Base-by-base conservation (phyloP, 2,888 invertebrate genomes). In the Oscheius myriophilus region DNA sequence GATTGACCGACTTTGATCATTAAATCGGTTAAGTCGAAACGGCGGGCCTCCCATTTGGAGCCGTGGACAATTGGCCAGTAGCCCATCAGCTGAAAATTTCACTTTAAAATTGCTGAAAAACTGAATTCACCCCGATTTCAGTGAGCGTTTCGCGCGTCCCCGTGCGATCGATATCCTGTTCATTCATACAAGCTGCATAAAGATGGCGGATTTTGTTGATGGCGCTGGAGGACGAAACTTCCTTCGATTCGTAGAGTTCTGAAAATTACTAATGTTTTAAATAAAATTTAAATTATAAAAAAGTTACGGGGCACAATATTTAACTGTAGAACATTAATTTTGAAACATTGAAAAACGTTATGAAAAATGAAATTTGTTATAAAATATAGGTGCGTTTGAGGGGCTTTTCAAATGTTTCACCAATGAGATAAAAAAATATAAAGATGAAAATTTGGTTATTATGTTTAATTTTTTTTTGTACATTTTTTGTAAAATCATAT, bases 31-130 rank as follows among this genome's bases (percentile, higher is more conserved):
- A 78, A 55, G 63, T 78, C 78, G 66, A 78, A 78, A 0, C 64
- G 41, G 9, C 51, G 39, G 59, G 68, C 55, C 39, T 72, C 54
- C 78, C 78, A 78, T 43, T 65, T 49, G 14, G 61, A 63, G 55
- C 59, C 78, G 71, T 72, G 83, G 53, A 85, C 71, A 62, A 86
- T 82, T 45, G 85, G 85, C 82, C 84, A 86, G 62, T 76, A 75
- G 23, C 73, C 73, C 67, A 71, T 73, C 6, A 69, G 62, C 65
- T 69, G 68, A 39, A 69, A 63, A 9, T 63, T 16, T 9, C 3
- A 23, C n/a, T 49, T 9, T n/a, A 61, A 51, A 33, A 1, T 39
- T 41, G 39, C 62, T 45, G 2, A 42, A 43, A 52, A 41, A 54
- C 9, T 41, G 21, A 21, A 49, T 62, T 42, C 43, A 78, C 78